Conservation (phyloP, 2,113 vertebrate genomes). For the Cynoglossus semilaevis region DNA sequence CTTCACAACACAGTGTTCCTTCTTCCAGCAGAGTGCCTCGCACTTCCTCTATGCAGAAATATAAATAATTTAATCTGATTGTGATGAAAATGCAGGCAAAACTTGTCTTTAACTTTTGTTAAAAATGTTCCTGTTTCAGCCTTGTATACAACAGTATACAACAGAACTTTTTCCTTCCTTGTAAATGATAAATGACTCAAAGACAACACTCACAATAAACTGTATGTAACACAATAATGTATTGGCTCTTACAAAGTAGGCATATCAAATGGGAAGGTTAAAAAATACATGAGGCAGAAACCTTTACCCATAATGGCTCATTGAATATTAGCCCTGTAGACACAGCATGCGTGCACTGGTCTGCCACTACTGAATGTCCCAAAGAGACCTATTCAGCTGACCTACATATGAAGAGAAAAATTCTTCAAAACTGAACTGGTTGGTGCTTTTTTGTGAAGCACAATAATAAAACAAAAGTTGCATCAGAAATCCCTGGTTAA, state of each 20-base stretch:
- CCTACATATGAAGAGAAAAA: conserved; percentile 74
- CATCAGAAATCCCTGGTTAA: background rate
- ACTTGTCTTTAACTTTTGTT: conserved; percentile 14
- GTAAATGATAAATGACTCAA: too few species aligned
- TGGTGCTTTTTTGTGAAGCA: conserved; percentile 37
- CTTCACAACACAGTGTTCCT: conserved; percentile 17
- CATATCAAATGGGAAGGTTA: too few species aligned
- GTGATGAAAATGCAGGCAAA: conserved; percentile 4
- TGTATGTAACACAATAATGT: too few species aligned
- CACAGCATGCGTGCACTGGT: conserved; percentile 48
- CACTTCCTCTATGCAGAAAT: conserved; percentile 11
- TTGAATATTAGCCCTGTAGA: conserved; percentile 57
- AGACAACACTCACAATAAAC: too few species aligned
- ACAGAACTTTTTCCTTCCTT: too few species aligned
- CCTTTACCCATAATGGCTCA: conserved; percentile 34
- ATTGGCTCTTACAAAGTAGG: too few species aligned
- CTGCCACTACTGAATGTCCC: conserved; percentile 66
- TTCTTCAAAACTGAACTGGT: conserved; percentile 61
- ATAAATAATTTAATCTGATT: conserved; percentile 22
- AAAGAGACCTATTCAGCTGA: conserved; percentile 70
- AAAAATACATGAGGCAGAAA: conserved; percentile 9
- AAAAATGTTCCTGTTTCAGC: conserved; percentile 5
- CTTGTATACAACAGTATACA: conserved; percentile 17
- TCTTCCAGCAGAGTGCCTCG: conserved; percentile 3
- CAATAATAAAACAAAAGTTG: conserved; percentile 10